phyloP scores from a whole-genome alignment of 2,113 vertebrate species.

The Oncorhynchus tshawytscha region DNA sequence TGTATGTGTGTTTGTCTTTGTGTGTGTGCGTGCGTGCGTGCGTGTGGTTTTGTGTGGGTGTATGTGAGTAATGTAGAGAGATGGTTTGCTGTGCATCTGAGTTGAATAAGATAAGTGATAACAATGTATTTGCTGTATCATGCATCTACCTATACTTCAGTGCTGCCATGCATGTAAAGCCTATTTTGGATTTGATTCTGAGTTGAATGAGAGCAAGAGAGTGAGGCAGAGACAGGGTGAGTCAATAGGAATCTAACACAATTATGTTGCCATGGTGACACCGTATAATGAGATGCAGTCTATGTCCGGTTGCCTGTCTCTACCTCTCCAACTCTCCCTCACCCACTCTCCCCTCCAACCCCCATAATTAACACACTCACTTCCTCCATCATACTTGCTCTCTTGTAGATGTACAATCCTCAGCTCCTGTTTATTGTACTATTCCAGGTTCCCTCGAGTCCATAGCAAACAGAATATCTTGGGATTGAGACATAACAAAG shows the following conservation, averaged over 20 bases:
- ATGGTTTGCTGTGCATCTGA: background rate
- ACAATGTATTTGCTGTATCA: background rate
- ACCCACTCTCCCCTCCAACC: conserved; percentile 7
- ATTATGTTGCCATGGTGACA: conserved; percentile 77
- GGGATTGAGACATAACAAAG: no score
- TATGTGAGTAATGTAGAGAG: background rate
- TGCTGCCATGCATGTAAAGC: no score
- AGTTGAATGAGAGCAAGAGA: conserved; percentile 43
- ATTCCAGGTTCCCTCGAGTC: no score
- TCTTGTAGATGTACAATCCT: background rate
- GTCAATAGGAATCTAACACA: conserved; percentile 45
- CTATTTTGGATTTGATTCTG: no score
- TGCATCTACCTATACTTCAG: no score
- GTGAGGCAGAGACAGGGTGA: conserved; percentile 28
- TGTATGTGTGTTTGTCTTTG: no score
- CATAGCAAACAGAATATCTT: no score
- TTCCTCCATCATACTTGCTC: background rate
- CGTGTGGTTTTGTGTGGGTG: background rate
- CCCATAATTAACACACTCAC: background rate
- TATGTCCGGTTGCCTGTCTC: conserved; percentile 49
- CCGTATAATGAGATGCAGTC: conserved; percentile 52
- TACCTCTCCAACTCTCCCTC: conserved; percentile 8
- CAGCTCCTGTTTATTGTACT: background rate
- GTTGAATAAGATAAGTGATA: background rate
- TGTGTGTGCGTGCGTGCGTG: no score